phyloP scores from a whole-genome alignment of 2,888 invertebrate genomes.

The Acronicta aceris region DNA sequence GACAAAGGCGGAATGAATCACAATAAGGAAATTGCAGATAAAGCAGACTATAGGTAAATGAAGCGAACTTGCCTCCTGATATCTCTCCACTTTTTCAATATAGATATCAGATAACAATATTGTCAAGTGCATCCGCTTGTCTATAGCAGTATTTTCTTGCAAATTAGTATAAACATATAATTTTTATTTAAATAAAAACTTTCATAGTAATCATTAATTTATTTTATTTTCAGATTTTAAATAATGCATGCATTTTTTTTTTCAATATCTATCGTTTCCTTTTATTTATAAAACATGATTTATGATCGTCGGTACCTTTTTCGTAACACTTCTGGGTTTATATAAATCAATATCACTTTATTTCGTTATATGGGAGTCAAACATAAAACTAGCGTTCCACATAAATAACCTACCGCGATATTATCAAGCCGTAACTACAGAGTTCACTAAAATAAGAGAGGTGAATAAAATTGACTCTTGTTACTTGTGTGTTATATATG shows the following conservation, averaged over 20 bases:
- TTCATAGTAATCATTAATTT: neutral
- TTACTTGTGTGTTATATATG: constrained; percentile 25
- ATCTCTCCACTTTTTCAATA: neutral
- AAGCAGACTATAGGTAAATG: constrained; percentile 32
- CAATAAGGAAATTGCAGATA: constrained; percentile 50
- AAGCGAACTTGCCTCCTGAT: constrained; percentile 23
- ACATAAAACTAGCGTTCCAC: constrained; percentile 21
- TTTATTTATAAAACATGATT: neutral
- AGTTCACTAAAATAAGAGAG: constrained; percentile 33
- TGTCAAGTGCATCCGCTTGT: neutral
- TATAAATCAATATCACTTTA: constrained; percentile 5
- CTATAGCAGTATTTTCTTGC: too few relatives aligned
- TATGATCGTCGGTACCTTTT: neutral
- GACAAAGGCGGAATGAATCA: constrained; percentile 51
- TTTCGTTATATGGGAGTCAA: constrained; percentile 23
- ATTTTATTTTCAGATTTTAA: too few relatives aligned
- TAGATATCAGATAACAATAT: neutral
- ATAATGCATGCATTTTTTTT: too few relatives aligned
- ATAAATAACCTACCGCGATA: constrained; percentile 2
- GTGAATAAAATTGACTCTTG: constrained; percentile 49
- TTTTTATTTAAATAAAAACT: too few relatives aligned
- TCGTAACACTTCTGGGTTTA: neutral
- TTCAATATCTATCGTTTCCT: too few relatives aligned
- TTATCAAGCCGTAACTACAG: constrained; percentile 9
- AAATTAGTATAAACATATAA: neutral